Evolutionary conservation across 2,888 invertebrate species (phyloP).

Genomic region (Poecilus cupreus): DNA sequence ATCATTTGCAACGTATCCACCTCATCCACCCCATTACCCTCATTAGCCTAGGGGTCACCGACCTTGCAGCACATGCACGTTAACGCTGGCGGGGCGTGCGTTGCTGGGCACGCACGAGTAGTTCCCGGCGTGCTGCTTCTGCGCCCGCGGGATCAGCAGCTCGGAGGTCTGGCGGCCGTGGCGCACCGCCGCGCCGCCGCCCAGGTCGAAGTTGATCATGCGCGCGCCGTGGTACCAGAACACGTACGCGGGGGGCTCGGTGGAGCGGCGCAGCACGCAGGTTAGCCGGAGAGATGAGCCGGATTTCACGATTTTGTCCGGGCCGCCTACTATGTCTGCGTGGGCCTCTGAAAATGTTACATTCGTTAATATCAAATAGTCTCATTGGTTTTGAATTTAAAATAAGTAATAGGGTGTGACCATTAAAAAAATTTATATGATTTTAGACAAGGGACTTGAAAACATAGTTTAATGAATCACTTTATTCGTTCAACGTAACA

Average conservation of each 20-base stretch:
- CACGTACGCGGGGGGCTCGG: slow-evolving; percentile 82
- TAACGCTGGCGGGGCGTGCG: slow-evolving; percentile 83
- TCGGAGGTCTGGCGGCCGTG: slow-evolving; percentile 73
- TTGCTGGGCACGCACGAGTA: slow-evolving; percentile 89
- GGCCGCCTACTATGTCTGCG: slow-evolving; percentile 82
- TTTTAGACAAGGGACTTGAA: too few relatives aligned
- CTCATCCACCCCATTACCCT: slow-evolving; percentile 4
- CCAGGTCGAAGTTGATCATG: slow-evolving; percentile 90
- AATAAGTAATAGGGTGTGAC: too few relatives aligned
- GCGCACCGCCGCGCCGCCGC: slow-evolving; percentile 75
- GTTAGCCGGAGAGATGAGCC: slow-evolving; percentile 83
- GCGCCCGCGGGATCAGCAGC: slow-evolving; percentile 73
- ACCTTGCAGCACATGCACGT: slow-evolving; percentile 83
- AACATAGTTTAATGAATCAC: too few relatives aligned
- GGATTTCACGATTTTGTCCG: slow-evolving; percentile 83
- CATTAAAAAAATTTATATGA: too few relatives aligned
- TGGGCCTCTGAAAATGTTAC: slow-evolving; percentile 76
- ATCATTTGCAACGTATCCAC: not conserved
- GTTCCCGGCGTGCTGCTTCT: slow-evolving; percentile 83
- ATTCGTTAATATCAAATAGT: too few relatives aligned
- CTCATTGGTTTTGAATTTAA: too few relatives aligned
- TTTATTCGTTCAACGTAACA: too few relatives aligned
- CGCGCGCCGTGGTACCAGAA: slow-evolving; percentile 90
- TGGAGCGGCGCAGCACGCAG: slow-evolving; percentile 81
- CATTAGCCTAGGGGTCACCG: slow-evolving; percentile 67